These are phyloP conservation scores for Steatocranus sp. DNA, from an alignment of 2,797 vertebrate species.

Conservation along the genomic window DNA sequence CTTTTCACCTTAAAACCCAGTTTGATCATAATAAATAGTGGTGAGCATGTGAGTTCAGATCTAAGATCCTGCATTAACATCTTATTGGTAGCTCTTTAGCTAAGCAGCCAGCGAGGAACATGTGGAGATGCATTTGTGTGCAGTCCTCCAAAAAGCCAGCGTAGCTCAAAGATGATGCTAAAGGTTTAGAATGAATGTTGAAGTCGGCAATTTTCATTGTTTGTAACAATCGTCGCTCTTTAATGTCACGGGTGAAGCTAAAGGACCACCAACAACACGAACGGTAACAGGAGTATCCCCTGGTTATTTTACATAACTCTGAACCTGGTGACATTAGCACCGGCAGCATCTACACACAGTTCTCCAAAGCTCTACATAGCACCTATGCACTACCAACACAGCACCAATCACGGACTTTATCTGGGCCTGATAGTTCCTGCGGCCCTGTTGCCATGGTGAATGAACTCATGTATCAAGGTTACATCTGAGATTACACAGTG, in stretches of 20 bases:
- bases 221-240: neutral
- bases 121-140: neutral
- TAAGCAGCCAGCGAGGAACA: neutral
- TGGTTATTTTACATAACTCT: neutral
- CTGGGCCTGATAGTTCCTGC: neutral
- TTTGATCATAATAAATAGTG: neutral
- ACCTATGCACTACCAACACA: neutral
- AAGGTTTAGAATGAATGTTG: neutral
- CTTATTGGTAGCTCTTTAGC: neutral
- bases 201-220: neutral
- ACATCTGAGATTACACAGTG: neutral
- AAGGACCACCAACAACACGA: accelerated
- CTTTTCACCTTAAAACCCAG: neutral
- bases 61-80: neutral
- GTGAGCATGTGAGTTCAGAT: neutral
- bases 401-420: neutral
- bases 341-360: neutral
- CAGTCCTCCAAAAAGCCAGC: neutral
- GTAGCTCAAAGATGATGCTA: neutral
- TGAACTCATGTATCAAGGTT: neutral
- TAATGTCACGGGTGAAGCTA: neutral
- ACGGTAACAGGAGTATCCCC: neutral
- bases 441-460: neutral
- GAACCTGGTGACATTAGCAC: neutral
- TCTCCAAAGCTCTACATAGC: neutral